Conservation (phyloP, 2,888 invertebrate species). For the Latrodectus elegans region DNA sequence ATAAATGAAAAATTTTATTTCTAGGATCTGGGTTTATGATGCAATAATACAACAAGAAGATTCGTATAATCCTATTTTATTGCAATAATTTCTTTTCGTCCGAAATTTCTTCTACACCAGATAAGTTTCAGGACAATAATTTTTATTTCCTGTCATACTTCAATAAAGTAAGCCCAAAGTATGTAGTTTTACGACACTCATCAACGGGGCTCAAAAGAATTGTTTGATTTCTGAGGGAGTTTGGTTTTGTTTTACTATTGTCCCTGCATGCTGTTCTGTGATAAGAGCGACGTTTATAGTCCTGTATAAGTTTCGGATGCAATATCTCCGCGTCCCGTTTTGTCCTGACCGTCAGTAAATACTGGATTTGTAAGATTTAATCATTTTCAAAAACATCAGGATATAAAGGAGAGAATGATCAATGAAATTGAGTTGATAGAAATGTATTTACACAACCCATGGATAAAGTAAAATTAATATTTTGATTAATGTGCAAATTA, state of each 20-base stretch:
- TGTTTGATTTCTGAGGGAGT: neutral
- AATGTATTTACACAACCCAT: no score
- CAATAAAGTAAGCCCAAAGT: constrained; percentile 34
- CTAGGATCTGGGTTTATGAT: constrained; percentile 29
- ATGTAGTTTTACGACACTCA: constrained; percentile 26
- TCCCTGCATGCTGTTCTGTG: neutral
- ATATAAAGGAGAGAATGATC: no score
- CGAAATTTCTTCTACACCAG: constrained; percentile 19
- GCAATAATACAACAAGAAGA: constrained; percentile 35
- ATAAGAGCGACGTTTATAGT: neutral
- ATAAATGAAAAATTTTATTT: neutral
- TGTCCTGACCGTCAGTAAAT: no score
- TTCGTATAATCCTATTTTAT: constrained; percentile 41
- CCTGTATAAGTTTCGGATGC: neutral
- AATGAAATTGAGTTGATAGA: no score
- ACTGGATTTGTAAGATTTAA: no score
- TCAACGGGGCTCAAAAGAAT: neutral
- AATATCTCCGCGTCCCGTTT: neutral
- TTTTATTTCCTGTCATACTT: constrained; percentile 42
- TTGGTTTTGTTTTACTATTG: constrained; percentile 15
- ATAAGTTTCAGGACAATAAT: constrained; percentile 33
- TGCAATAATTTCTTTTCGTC: constrained; percentile 31
- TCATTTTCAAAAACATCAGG: no score
- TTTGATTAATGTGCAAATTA: no score
- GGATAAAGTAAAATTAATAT: no score